phyloP scores from a whole-genome alignment of 2,113 vertebrate species.

The Sinocyclocheilus maitianheensis region DNA sequence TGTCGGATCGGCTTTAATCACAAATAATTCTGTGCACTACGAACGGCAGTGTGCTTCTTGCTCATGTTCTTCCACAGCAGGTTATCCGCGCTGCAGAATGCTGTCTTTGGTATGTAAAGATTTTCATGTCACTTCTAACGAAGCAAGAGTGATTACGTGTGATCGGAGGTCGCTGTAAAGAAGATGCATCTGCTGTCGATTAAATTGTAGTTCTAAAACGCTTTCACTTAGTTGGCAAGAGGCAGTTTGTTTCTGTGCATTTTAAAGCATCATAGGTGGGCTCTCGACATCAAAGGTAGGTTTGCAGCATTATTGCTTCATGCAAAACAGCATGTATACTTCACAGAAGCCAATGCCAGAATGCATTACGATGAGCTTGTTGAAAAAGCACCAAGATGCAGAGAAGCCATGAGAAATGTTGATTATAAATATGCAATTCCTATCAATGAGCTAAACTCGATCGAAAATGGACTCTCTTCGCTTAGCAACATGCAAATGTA shows the following conservation, averaged over 20 bases:
- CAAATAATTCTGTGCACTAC: constrained; percentile 10
- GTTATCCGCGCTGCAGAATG: neutral
- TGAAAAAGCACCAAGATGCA: neutral
- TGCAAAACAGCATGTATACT: neutral
- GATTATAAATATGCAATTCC: neutral
- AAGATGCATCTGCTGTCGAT: neutral
- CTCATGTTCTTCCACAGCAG: constrained; percentile 14
- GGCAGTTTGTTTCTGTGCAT: neutral
- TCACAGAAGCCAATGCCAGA: neutral
- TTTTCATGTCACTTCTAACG: constrained; percentile 11
- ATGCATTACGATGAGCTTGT: neutral
- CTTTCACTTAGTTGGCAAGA: neutral
- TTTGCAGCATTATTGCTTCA: neutral
- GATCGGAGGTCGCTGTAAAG: neutral
- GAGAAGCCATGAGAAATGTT: neutral
- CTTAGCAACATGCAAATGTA: neutral
- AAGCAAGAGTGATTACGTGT: neutral
- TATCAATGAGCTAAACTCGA: neutral
- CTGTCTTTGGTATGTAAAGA: neutral
- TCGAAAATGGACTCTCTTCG: neutral
- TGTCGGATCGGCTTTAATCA: constrained; percentile 44
- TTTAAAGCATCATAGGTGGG: neutral
- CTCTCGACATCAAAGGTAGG: neutral
- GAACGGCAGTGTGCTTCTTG: neutral
- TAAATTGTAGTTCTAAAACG: neutral